phyloP scores from a whole-genome alignment of 2,888 invertebrate genomes.

The Alitta virens region DNA sequence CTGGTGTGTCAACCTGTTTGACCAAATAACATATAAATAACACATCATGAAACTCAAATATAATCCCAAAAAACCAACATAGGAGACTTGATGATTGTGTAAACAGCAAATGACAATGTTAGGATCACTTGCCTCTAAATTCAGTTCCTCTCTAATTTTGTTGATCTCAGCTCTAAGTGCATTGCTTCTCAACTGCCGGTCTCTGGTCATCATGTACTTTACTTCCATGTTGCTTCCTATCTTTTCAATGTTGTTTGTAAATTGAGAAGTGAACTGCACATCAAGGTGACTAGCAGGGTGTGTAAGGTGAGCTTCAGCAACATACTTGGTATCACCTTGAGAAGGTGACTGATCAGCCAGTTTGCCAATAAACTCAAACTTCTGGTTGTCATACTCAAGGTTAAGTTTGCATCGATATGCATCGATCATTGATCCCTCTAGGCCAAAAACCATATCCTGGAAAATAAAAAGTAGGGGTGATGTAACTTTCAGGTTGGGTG shows the following conservation, averaged over 20 bases:
- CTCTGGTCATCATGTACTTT: conserved; percentile 32
- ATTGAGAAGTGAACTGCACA: conserved; percentile 32
- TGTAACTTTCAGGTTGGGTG: background rate
- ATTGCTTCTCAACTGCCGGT: conserved; percentile 32
- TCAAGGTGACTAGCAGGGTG: conserved; percentile 42
- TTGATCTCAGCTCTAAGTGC: conserved; percentile 34
- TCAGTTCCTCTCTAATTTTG: conserved; percentile 29
- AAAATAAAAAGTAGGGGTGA: background rate
- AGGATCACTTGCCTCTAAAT: conserved; percentile 35
- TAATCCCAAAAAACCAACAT: no score
- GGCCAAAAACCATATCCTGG: conserved; percentile 1
- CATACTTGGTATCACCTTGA: background rate
- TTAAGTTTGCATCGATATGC: conserved; percentile 4
- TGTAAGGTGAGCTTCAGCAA: conserved; percentile 19
- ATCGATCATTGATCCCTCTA: conserved; percentile 1
- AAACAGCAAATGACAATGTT: no score
- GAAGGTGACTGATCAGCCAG: conserved; percentile 15
- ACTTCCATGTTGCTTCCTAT: conserved; percentile 32
- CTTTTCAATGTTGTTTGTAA: conserved; percentile 22
- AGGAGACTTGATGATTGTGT: no score
- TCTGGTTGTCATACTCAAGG: background rate
- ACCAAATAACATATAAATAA: no score
- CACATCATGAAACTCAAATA: no score
- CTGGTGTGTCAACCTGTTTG: background rate
- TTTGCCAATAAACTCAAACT: conserved; percentile 10